Conservation (phyloP, 2,113 vertebrate genomes). For the Onychorhynchus coronatus region DNA sequence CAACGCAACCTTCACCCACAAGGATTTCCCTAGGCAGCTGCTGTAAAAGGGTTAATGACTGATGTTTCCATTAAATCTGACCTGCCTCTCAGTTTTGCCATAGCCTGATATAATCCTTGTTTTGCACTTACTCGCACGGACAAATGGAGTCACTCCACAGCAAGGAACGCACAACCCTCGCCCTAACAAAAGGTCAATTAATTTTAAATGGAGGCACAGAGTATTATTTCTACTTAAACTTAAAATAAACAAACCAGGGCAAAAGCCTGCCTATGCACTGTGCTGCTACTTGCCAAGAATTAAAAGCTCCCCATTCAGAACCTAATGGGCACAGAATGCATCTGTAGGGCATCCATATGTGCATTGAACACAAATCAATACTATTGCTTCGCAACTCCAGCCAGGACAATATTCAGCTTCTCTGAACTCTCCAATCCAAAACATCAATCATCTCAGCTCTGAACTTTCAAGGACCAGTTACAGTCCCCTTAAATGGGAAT, state of each 20-base stretch:
- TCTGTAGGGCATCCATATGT: slow-evolving; percentile 1
- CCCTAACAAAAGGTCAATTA: slow-evolving; percentile 59
- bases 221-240: slow-evolving; percentile 13
- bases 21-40: slow-evolving; percentile 43
- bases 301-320: slow-evolving; percentile 52
- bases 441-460: not conserved
- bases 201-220: slow-evolving; percentile 36
- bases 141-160: slow-evolving; percentile 56
- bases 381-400: not conserved
- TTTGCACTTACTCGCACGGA: slow-evolving; percentile 63
- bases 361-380: slow-evolving; percentile 57
- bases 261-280: slow-evolving; percentile 8
- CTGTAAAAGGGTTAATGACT: slow-evolving; percentile 74
- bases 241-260: not conserved
- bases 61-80: slow-evolving; percentile 72
- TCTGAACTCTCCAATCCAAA: not conserved
- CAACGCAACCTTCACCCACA: slow-evolving; percentile 3
- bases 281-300: slow-evolving; percentile 51
- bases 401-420: not conserved
- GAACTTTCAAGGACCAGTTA: not conserved
- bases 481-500: not conserved
- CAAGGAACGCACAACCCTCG: not conserved
- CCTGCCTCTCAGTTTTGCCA: slow-evolving; percentile 65
- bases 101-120: slow-evolving; percentile 43
- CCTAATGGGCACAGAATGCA: not conserved